A percentile compares a stretch with the other conserved stretches of the same genome.
Evolutionary conservation across 2,797 vertebrate genomes (phyloP).

Genomic region (Distichodus sexfasciatus): DNA sequence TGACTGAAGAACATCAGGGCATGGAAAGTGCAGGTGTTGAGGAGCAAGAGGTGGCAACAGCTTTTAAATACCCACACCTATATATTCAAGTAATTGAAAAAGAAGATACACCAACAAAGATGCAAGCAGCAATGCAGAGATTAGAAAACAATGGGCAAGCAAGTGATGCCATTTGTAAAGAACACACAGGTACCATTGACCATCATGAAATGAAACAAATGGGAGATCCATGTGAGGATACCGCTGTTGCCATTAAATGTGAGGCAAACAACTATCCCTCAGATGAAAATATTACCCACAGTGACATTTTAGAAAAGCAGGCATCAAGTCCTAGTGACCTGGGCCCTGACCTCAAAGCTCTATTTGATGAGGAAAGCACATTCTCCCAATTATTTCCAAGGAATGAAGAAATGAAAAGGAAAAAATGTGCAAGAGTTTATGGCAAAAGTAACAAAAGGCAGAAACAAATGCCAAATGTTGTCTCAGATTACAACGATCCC

Average conservation of each 20-base stretch:
- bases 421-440: slow-evolving; percentile 88
- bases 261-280: slow-evolving; percentile 57
- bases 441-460: slow-evolving; percentile 84
- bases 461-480: slow-evolving; percentile 57
- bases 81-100: slow-evolving; percentile 31
- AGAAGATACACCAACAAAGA: slow-evolving; percentile 34
- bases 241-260: slow-evolving; percentile 66
- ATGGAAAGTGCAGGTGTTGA: slow-evolving; percentile 41
- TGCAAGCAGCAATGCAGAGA: slow-evolving; percentile 39
- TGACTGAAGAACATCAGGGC: slow-evolving; percentile 51
- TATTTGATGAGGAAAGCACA: slow-evolving; percentile 83
- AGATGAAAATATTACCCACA: slow-evolving; percentile 51
- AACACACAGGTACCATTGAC: slow-evolving; percentile 46
- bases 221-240: slow-evolving; percentile 57
- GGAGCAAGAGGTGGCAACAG: slow-evolving; percentile 44
- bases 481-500: slow-evolving; percentile 36
- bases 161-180: slow-evolving; percentile 46
- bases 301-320: slow-evolving; percentile 57
- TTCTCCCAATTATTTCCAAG: slow-evolving; percentile 90
- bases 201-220: slow-evolving; percentile 42
- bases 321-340: slow-evolving; percentile 59
- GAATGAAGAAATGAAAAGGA: slow-evolving; percentile 78
- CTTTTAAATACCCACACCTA: slow-evolving; percentile 49
- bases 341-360: slow-evolving; percentile 70
- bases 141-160: slow-evolving; percentile 40